Evolutionary conservation across 1,140 invertebrate genomes (phyloP).

Genomic region (Aphelinus atriplicis): DNA sequence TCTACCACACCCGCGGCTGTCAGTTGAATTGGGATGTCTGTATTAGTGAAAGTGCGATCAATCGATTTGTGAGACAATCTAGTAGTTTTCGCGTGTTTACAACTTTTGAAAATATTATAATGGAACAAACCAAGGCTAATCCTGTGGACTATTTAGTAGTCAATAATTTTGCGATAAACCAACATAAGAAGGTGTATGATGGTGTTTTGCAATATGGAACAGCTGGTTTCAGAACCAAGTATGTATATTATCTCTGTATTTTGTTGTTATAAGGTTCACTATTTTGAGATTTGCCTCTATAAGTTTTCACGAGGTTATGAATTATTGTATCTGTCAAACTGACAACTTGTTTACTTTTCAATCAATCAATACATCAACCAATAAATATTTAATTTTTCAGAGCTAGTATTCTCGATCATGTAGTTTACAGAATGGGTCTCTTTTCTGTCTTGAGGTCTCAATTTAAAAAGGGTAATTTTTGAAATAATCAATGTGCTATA

Average conservation of each 20-base stretch:
- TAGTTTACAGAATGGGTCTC: conserved; percentile 92
- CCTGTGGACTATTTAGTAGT: conserved; percentile 34
- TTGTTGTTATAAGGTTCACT: no score
- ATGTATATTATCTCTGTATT: conserved; percentile 42
- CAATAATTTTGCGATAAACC: conserved; percentile 36
- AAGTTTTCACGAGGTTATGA: no score
- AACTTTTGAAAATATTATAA: conserved; percentile 7
- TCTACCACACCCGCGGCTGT: no score
- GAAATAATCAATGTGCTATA: no score
- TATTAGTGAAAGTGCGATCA: no score
- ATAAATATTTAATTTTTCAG: conserved; percentile 69
- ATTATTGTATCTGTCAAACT: no score
- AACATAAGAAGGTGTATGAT: conserved; percentile 40
- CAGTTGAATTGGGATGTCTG: no score
- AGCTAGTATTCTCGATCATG: conserved; percentile 82
- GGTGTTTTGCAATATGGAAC: conserved; percentile 73
- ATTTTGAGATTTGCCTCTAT: no score
- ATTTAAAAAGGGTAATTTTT: conserved; percentile 75
- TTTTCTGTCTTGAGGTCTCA: conserved; percentile 89
- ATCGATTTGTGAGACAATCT: no score
- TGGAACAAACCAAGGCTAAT: neutral
- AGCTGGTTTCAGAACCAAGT: conserved; percentile 77
- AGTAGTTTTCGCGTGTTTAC: conserved; percentile 20
- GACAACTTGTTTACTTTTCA: no score
- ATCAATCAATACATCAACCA: neutral